phyloP scores from a whole-genome alignment of 2,113 vertebrate genomes.

The Falcunculus frontatus region DNA sequence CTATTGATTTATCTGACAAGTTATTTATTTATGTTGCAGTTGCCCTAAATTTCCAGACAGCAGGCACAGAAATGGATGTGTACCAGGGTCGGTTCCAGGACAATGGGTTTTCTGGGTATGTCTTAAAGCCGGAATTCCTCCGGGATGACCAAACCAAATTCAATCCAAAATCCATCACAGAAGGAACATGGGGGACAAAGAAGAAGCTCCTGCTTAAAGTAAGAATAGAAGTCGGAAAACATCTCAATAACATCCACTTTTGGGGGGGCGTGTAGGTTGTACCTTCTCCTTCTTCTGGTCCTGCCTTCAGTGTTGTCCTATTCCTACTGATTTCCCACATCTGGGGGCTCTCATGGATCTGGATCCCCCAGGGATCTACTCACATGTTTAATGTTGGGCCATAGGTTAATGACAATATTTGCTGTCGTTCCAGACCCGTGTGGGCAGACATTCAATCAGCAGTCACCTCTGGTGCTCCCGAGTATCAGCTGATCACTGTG shows the following conservation, averaged over 20 bases:
- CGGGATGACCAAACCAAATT: conserved; percentile 80
- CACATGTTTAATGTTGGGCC: neutral
- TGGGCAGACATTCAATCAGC: neutral
- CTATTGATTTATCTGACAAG: neutral
- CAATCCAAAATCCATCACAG: conserved; percentile 72
- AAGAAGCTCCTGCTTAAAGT: conserved; percentile 87
- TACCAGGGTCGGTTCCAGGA: conserved; percentile 89
- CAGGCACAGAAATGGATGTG: conserved; percentile 87
- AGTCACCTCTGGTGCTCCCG: neutral
- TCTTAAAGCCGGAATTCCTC: conserved; percentile 89
- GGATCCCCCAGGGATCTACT: neutral
- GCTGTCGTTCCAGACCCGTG: neutral
- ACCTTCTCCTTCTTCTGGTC: neutral
- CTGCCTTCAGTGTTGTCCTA: neutral
- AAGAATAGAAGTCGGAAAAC: neutral
- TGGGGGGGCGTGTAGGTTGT: neutral
- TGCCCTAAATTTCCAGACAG: conserved; percentile 95
- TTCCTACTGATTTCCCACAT: neutral
- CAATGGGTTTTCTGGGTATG: conserved; percentile 86
- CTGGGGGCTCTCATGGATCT: neutral
- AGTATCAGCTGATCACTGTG: neutral
- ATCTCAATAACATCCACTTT: neutral
- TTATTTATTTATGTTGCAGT: conserved; percentile 71
- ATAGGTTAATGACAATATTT: neutral
- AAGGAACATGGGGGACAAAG: conserved; percentile 78